Percentiles rank a stretch among this genome's conserved stretches.
phyloP scores from a whole-genome alignment of 1,140 invertebrate species.

The Cydia splendana region DNA sequence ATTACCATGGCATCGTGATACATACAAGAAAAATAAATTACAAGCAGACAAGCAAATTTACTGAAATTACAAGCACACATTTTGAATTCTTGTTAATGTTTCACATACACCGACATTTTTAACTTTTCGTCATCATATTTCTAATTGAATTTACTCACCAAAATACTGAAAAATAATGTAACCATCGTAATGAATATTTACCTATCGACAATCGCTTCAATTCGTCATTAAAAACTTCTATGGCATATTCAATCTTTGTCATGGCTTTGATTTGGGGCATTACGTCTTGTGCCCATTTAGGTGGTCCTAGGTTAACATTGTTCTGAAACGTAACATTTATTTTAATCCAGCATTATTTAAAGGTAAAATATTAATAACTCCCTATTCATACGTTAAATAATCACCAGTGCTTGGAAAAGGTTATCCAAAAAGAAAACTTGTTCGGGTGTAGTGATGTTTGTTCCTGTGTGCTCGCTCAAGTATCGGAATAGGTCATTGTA shows the following conservation, averaged over 20 bases:
- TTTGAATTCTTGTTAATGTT: too few relatives aligned
- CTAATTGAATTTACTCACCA: too few relatives aligned
- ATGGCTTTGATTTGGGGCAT: slow-evolving; percentile 76
- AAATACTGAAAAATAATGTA: too few relatives aligned
- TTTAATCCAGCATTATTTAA: slow-evolving; percentile 33
- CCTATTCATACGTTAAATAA: slow-evolving; percentile 35
- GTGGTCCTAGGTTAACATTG: slow-evolving; percentile 69
- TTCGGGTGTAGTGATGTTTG: slow-evolving; percentile 68
- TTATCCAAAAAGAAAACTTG: slow-evolving; percentile 79
- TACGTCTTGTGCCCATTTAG: slow-evolving; percentile 73
- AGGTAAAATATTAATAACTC: neutral
- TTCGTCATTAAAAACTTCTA: slow-evolving; percentile 69
- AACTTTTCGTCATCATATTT: too few relatives aligned
- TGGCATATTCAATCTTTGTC: slow-evolving; percentile 75
- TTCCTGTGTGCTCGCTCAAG: slow-evolving; percentile 66
- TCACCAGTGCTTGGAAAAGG: slow-evolving; percentile 76
- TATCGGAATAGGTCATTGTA: slow-evolving; percentile 65
- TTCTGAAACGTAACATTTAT: slow-evolving; percentile 54
- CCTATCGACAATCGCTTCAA: slow-evolving; percentile 72
- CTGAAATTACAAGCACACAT: too few relatives aligned
- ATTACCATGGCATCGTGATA: too few relatives aligned
- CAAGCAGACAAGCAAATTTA: too few relatives aligned
- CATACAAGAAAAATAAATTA: too few relatives aligned
- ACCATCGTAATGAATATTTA: slow-evolving; percentile 43
- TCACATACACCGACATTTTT: too few relatives aligned